A percentile compares a stretch with the other conserved stretches of the same genome.
phyloP scores from a whole-genome alignment of 2,888 invertebrate species.

The Melinopterus prodromus region DNA sequence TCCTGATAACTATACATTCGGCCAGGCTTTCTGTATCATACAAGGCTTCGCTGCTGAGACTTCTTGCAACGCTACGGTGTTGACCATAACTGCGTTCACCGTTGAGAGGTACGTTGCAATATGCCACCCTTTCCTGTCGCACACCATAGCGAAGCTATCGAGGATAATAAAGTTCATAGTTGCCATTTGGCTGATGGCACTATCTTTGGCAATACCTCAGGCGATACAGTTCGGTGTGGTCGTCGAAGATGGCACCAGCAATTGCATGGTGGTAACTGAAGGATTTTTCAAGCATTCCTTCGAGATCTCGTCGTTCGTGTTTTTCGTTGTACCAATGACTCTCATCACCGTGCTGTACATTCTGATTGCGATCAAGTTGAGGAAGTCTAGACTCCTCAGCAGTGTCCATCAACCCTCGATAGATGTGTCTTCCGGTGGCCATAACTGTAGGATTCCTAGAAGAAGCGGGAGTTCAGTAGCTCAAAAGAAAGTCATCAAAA shows the following conservation, averaged over 20 bases:
- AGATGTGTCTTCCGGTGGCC: neutral
- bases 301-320: conserved; percentile 81
- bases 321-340: conserved; percentile 89
- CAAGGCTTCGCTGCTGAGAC: conserved; percentile 83
- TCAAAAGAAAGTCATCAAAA: conserved; percentile 74
- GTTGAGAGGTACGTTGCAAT: conserved; percentile 76
- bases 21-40: conserved; percentile 79
- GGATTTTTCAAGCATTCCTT: conserved; percentile 74
- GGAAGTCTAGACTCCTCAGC: conserved; percentile 67
- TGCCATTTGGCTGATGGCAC: conserved; percentile 80
- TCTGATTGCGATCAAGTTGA: conserved; percentile 76
- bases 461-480: conserved; percentile 51
- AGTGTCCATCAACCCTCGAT: conserved; percentile 27
- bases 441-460: conserved; percentile 36
- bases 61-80: conserved; percentile 78
- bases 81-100: conserved; percentile 75
- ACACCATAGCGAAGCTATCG: conserved; percentile 88
- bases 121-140: conserved; percentile 74
- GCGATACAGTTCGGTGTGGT: conserved; percentile 65
- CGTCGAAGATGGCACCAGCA: conserved; percentile 54
- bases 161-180: conserved; percentile 84
- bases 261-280: conserved; percentile 64
- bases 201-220: conserved; percentile 78
- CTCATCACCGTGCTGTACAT: conserved; percentile 84
- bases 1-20: conserved; percentile 80